These are phyloP conservation scores for Micrasema longulum DNA, from an alignment of 1,140 invertebrate species.

Conservation along the genomic window DNA sequence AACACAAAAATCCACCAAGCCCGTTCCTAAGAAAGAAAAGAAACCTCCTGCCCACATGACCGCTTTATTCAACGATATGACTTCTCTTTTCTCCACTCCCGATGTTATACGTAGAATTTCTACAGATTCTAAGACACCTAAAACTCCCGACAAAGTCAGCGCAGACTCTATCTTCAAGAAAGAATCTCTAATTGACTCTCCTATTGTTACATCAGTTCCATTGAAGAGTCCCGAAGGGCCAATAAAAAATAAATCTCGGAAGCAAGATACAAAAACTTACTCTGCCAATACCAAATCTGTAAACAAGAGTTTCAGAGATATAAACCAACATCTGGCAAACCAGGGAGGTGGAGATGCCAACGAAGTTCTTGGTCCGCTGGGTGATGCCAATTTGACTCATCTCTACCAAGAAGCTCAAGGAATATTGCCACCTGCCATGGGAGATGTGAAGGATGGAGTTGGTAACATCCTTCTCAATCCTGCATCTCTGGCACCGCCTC, in stretches of 20 bases:
- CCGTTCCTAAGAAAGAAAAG: constrained; percentile 75
- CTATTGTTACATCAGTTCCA: constrained; percentile 54
- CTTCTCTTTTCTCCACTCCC: constrained; percentile 79
- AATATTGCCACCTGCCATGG: constrained; percentile 32
- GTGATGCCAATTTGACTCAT: constrained; percentile 58
- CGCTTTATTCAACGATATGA: constrained; percentile 72
- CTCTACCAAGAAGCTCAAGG: constrained; percentile 60
- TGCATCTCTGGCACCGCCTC: constrained; percentile 62
- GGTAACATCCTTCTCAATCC: constrained; percentile 61
- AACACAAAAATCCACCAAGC: constrained; percentile 62
- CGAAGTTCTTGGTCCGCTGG: constrained; percentile 15
- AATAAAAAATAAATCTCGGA: constrained; percentile 22
- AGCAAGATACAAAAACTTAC: constrained; percentile 44
- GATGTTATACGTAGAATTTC: constrained; percentile 80
- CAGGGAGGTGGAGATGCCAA: constrained; percentile 1
- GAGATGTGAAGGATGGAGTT: constrained; percentile 25
- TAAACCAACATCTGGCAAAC: constrained; percentile 18
- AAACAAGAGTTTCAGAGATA: constrained; percentile 13
- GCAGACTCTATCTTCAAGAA: constrained; percentile 54
- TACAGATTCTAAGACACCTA: constrained; percentile 63
- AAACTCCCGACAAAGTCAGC: constrained; percentile 57
- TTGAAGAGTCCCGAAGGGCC: constrained; percentile 16
- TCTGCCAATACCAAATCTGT: constrained; percentile 37
- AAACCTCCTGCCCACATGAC: constrained; percentile 74
- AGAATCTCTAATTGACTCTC: constrained; percentile 48